A percentile compares a stretch with the other conserved stretches of the same genome.
Conservation (phyloP, 2,888 invertebrate species). For the Artemia sinica region DNA sequence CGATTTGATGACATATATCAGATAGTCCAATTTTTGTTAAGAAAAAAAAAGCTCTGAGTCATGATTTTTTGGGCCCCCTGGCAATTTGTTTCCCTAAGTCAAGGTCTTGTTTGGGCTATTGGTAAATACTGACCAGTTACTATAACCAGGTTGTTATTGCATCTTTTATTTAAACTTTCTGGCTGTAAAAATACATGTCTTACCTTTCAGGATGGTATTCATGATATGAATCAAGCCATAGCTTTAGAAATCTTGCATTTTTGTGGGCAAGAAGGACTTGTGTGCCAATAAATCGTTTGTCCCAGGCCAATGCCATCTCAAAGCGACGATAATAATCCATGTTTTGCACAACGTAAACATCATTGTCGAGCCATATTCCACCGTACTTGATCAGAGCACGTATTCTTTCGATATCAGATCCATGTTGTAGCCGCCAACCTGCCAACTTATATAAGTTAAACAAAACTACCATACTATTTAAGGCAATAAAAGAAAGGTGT, state of each 20-base stretch:
- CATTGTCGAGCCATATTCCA: conserved; percentile 30
- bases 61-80: no score
- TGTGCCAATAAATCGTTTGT: conserved; percentile 23
- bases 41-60: neutral
- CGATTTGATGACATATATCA: no score
- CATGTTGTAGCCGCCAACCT: conserved; percentile 25
- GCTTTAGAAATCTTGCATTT: conserved; percentile 29
- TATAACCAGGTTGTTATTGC: no score
- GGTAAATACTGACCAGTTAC: no score
- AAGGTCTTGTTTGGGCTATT: no score
- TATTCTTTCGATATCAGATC: conserved; percentile 28
- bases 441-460: no score
- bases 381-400: conserved; percentile 28
- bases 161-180: no score
- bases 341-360: conserved; percentile 28
- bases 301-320: conserved; percentile 29
- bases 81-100: no score
- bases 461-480: no score
- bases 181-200: neutral
- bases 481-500: no score
- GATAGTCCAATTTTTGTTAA: no score
- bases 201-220: conserved; percentile 26
- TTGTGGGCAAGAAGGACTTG: conserved; percentile 29
- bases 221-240: conserved; percentile 29
- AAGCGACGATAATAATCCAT: conserved; percentile 28